A percentile compares a stretch with the other conserved stretches of the same genome.
Conservation (phyloP, 2,797 vertebrate species). For the Enteromius afrohamiltoni region DNA sequence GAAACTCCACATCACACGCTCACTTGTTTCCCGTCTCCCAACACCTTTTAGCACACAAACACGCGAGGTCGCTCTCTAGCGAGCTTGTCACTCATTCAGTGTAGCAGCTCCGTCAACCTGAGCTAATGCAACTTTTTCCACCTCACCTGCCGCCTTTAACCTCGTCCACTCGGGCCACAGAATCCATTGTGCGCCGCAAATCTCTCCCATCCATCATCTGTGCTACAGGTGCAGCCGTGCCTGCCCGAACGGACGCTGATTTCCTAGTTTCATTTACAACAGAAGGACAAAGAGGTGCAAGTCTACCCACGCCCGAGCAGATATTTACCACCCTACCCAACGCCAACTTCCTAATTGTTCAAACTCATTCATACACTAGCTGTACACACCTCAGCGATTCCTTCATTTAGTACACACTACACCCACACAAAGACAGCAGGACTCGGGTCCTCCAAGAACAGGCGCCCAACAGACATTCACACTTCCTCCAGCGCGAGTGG, state of each 20-base stretch:
- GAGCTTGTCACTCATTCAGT: constrained; percentile 56
- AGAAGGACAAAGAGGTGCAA: constrained; percentile 11
- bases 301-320: constrained; percentile 8
- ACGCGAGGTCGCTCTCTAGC: neutral
- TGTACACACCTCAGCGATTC: constrained; percentile 25
- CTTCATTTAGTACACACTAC: constrained; percentile 33
- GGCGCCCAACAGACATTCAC: constrained; percentile 37
- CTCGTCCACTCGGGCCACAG: constrained; percentile 48
- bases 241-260: constrained; percentile 16
- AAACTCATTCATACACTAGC: constrained; percentile 41
- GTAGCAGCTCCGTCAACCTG: constrained; percentile 54
- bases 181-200: constrained; percentile 45
- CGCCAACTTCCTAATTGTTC: constrained; percentile 44
- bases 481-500: constrained; percentile 41
- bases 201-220: constrained; percentile 49
- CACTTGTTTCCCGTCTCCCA: constrained; percentile 37
- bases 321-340: constrained; percentile 6
- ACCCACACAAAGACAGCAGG: constrained; percentile 48
- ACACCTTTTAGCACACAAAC: constrained; percentile 45
- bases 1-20: constrained; percentile 50
- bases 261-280: constrained; percentile 30
- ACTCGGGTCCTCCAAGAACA: constrained; percentile 28
- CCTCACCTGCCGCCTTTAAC: constrained; percentile 61
- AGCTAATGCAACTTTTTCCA: constrained; percentile 60
- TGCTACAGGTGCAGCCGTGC: constrained; percentile 25